Conservation (phyloP, 2,797 vertebrate genomes). For the Dryobates pubescens region DNA sequence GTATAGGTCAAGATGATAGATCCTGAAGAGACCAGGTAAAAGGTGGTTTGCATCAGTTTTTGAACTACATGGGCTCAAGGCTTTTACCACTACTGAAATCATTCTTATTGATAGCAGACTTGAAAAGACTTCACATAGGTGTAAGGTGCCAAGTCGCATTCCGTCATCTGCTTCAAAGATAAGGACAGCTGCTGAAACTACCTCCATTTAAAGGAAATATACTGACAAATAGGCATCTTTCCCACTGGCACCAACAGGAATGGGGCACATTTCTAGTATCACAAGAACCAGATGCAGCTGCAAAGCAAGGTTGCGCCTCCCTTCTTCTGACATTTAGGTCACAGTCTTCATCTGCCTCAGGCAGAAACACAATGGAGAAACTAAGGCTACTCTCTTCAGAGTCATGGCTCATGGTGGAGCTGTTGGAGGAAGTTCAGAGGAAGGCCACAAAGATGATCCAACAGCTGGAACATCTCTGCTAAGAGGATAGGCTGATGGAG, state of each 20-base stretch:
- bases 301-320: background rate
- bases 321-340: background rate
- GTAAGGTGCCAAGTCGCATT: background rate
- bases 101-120: background rate
- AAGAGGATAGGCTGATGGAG: no score
- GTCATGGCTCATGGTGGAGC: background rate
- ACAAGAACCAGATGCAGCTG: background rate
- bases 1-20: background rate
- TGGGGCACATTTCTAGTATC: accelerated
- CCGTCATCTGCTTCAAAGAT: background rate
- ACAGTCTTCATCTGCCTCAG: background rate
- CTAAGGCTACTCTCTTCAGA: background rate
- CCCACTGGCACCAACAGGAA: background rate
- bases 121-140: background rate
- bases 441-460: no score
- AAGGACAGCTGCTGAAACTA: background rate
- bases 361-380: background rate
- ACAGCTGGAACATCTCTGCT: no score
- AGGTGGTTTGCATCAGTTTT: background rate
- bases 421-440: no score
- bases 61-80: background rate
- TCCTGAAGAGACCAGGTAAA: background rate
- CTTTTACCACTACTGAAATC: background rate
- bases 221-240: background rate
- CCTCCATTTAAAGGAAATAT: background rate